Conservation (phyloP, 1,140 invertebrate species). For the Bombus impatiens region DNA sequence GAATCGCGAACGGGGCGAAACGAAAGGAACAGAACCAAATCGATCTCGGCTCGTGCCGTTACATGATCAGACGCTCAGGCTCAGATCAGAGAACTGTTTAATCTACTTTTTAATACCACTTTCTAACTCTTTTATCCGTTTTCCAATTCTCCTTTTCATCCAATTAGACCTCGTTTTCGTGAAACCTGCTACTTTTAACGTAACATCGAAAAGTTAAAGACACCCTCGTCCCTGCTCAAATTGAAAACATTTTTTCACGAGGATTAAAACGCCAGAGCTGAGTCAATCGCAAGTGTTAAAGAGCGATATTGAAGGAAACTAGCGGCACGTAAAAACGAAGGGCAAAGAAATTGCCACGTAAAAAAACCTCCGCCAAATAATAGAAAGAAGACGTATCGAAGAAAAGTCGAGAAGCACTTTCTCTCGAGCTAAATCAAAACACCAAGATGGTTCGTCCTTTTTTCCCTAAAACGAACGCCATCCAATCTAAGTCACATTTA, state of each 20-base stretch:
- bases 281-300: too few relatives aligned
- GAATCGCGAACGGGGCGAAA: not conserved
- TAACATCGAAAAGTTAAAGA: not conserved
- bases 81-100: not conserved
- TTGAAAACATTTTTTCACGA: not conserved
- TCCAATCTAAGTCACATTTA: not conserved
- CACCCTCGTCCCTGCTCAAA: not conserved
- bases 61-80: not conserved
- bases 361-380: rapidly evolving
- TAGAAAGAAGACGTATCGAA: not conserved
- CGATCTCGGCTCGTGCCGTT: not conserved
- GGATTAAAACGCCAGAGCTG: not conserved
- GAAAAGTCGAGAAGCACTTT: not conserved
- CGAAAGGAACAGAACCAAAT: not conserved
- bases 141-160: not conserved
- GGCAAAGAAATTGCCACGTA: too few relatives aligned
- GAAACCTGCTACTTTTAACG: not conserved
- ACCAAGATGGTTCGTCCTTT: too few relatives aligned
- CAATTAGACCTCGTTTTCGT: not conserved
- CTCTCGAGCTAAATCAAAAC: not conserved
- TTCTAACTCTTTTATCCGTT: not conserved
- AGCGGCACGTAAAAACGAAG: not conserved
- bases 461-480: too few relatives aligned
- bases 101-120: not conserved
- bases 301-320: too few relatives aligned